phyloP scores from a whole-genome alignment of 2,888 invertebrate species.

The Temnothorax rugatulus region DNA sequence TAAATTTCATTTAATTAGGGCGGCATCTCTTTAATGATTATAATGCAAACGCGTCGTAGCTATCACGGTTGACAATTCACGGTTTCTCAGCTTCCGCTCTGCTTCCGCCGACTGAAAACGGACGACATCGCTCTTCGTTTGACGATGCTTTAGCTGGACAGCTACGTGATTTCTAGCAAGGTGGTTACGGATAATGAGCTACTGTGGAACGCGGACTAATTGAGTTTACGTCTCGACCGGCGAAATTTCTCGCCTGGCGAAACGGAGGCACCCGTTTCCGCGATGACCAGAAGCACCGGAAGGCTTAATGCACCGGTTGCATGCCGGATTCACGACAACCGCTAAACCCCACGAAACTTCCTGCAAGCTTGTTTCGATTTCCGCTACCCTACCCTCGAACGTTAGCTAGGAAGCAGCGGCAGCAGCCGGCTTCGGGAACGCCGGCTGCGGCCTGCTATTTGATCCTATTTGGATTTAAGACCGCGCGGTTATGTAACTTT shows the following conservation, averaged over 20 bases:
- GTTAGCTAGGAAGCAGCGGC: slow-evolving; percentile 9
- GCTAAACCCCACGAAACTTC: slow-evolving; percentile 40
- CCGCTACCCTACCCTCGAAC: not conserved
- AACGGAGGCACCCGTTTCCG: slow-evolving; percentile 1
- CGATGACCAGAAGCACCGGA: slow-evolving; percentile 35
- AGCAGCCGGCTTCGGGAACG: not conserved
- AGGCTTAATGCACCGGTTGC: slow-evolving; percentile 41
- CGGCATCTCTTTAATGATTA: not conserved
- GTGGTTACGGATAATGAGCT: slow-evolving; percentile 46
- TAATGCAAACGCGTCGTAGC: not conserved
- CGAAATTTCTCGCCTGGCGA: slow-evolving; percentile 7
- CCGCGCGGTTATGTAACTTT: not conserved
- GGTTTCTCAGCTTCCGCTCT: not conserved
- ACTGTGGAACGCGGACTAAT: slow-evolving; percentile 50
- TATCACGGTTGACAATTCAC: not conserved
- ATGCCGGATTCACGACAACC: slow-evolving; percentile 34
- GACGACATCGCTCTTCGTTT: not conserved
- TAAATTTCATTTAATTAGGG: not conserved
- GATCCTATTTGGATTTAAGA: slow-evolving; percentile 32
- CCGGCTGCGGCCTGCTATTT: not conserved
- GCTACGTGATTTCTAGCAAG: slow-evolving; percentile 37
- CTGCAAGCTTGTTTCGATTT: slow-evolving; percentile 48
- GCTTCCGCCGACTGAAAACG: not conserved
- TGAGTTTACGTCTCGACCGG: slow-evolving; percentile 52
- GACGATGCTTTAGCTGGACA: not conserved